phyloP scores from a whole-genome alignment of 2,888 invertebrate genomes.

The Poecilus cupreus region DNA sequence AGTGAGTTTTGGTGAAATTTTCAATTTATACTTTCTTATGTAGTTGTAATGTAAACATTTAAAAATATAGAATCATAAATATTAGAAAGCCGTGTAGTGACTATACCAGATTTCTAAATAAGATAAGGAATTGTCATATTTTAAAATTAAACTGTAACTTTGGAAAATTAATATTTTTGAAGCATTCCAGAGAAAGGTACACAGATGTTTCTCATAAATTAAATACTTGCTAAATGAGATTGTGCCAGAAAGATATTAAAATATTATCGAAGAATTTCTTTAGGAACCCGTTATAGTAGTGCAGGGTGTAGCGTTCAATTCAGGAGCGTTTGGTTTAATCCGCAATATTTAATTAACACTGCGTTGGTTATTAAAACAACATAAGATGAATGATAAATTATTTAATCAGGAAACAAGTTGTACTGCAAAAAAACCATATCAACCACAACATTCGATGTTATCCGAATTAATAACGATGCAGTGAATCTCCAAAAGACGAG shows the following conservation, averaged over 20 bases:
- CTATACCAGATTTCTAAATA: not conserved
- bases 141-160: conserved; percentile 5
- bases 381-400: conserved; percentile 38
- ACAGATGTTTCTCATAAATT: conserved; percentile 20
- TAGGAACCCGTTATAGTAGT: no score
- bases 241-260: not conserved
- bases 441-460: conserved; percentile 21
- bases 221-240: conserved; percentile 8
- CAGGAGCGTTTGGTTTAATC: no score
- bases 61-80: no score
- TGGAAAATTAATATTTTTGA: conserved; percentile 10
- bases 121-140: conserved; percentile 1
- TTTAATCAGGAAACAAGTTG: conserved; percentile 35
- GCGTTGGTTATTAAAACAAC: conserved; percentile 5
- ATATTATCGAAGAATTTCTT: not conserved
- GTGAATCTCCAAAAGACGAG: not conserved
- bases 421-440: not conserved
- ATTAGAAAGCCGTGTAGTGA: no score
- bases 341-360: conserved; percentile 29
- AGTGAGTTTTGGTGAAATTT: no score
- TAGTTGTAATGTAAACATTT: no score
- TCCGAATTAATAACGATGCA: conserved; percentile 20
- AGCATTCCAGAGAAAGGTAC: not conserved
- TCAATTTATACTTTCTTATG: no score
- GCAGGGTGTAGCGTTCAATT: no score